Evolutionary conservation across 2,797 vertebrate genomes (phyloP), one percentile per base, ranked within the genome.

Genomic region (Chelon auratus): DNA sequence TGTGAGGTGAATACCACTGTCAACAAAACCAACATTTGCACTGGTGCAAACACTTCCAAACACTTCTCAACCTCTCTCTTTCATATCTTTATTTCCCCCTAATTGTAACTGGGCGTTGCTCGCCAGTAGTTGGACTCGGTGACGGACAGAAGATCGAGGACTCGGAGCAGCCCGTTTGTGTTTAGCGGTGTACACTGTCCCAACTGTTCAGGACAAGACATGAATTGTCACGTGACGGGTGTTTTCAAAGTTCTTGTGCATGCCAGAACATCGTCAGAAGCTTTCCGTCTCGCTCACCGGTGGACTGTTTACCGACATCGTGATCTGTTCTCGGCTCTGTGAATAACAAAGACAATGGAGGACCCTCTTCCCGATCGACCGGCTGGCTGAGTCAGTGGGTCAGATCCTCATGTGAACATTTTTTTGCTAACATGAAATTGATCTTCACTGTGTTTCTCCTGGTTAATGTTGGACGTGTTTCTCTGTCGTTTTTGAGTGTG

Each of bases 31-130:
- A 82, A 81, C 74, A 81, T 88, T 90, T 89, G 82, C 86, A 84
- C 87, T 84, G 84, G 89, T 92, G 92, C 84, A 91, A 91, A 89
- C 75, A 33, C 81, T 87, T 87, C 72, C 75, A 73, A 75, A 65
- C 73, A 63, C 72, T 61, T 73, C 72, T 78, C 80, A 68, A 55
- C 68, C 37, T 86, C 54, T 77, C 68, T 71, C 56, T 66, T 55
- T 45, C 68, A 75, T 74, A 80, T 75, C 62, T 73, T 60, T 74
- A 53, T 77, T 87, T 85, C 80, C 68, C 68, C 56, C 65, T 76
- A 78, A 82, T 78, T 89, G 74, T 88, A 87, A 87, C 67, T 62
- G 73, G 68, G 52, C 39, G 68, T 72, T 51, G 45, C 70, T 71
- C 63, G 52, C 77, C 68, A 42, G 61, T 69, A 52, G 70, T 77